Base-by-base conservation (phyloP, 2,888 invertebrate species). In the Meteorus cinctellus region DNA sequence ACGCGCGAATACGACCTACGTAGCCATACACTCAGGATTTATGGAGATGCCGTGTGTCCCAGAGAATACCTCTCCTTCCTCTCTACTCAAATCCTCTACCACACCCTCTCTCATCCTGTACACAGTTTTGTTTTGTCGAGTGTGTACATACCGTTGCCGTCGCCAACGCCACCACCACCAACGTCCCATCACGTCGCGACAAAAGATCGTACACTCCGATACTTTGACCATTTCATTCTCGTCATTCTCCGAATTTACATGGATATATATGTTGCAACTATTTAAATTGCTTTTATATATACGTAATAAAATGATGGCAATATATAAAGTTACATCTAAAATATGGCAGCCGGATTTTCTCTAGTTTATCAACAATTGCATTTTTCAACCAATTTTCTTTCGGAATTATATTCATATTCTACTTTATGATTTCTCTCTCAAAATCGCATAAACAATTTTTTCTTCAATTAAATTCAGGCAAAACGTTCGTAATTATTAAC, bases 1-100 rank as follows among this genome's bases (percentile, higher is more conserved):
- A 89, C 89, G 87, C 87, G 89, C 89, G 88, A 88, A 89, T 89
- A 89, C 89, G 89, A 89, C 88, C 89, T 84, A 86, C 87, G 86
- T 88, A 88, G 85, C 71, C 86, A 85, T 87, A 86, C 82, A 84
- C 83, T 83, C 85, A 82, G 86, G 86, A 89, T 89, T 89, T 88
- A 89, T 88, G 87, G 87, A 86, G 88, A 86, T 85, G 84, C 85
- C 78, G 75, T 75, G 81, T 72, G 55, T 59, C 76, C 76, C 71
- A 71, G 77, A 76, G 70, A 71, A 74, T 75, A 48, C 62, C 76
- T n/a, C 24, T 24, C 19, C 10, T 55, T 19, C 55, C 55, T n/a
- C 16, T 19, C n/a, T n/a, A 48, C 55, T 19, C 55, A 55, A 55
- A n/a, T n/a, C 55, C 55, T 55, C 48, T 48, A 55, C 55, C 19